Percentiles rank a stretch among this genome's conserved stretches.
phyloP scores from a whole-genome alignment of 1,140 invertebrate genomes.

The Ostrea edulis region DNA sequence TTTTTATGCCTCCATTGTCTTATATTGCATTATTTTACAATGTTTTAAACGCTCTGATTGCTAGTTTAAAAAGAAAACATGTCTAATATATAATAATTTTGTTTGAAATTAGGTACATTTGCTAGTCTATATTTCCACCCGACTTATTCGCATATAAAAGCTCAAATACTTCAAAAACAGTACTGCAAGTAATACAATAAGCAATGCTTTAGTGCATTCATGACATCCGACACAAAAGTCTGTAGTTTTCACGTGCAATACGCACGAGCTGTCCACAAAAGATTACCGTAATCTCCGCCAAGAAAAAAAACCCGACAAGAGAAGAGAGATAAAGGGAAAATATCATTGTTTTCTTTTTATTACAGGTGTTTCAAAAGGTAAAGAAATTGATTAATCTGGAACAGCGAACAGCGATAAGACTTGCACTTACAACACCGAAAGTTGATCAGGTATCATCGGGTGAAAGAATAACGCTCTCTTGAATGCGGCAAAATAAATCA shows the following conservation, averaged over 20 bases:
- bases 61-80: no score
- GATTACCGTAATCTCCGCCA: not conserved
- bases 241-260: not conserved
- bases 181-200: not conserved
- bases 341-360: not conserved
- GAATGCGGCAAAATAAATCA: not conserved
- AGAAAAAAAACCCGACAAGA: not conserved
- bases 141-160: no score
- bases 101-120: no score
- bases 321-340: not conserved
- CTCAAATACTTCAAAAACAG: not conserved
- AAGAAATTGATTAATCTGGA: conserved; percentile 1
- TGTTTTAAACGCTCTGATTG: no score
- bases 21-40: no score
- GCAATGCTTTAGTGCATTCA: not conserved
- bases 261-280: not conserved
- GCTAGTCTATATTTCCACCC: no score
- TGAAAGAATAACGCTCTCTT: not conserved
- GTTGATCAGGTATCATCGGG: not conserved
- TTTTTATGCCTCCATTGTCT: no score
- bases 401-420: not conserved
- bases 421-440: not conserved
- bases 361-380: not conserved
- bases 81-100: no score
- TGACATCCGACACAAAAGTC: not conserved